A percentile compares a stretch with the other conserved stretches of the same genome.
Evolutionary conservation across 2,113 vertebrate species (phyloP).

Genomic region (Pterophyllum scalare): DNA sequence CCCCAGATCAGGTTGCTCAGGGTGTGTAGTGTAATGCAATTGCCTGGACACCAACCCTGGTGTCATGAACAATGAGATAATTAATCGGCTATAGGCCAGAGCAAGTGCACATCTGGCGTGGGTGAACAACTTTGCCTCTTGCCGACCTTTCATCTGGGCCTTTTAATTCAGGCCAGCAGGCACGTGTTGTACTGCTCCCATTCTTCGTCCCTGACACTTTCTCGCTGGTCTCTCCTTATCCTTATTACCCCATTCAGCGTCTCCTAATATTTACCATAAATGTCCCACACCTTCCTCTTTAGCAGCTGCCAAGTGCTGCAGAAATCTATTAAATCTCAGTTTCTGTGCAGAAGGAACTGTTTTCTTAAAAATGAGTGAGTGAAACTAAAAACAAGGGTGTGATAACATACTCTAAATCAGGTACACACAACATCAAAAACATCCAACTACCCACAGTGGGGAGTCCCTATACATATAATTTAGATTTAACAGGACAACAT

Average conservation of each 20-base stretch:
- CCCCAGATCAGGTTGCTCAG: slow-evolving; percentile 58
- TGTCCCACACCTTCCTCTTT: slow-evolving; percentile 14
- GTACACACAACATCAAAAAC: slow-evolving; percentile 3
- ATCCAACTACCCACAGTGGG: background rate
- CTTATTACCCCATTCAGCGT: background rate
- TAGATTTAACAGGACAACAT: background rate
- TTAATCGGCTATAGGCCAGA: slow-evolving; percentile 59
- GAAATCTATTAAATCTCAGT: slow-evolving; percentile 2
- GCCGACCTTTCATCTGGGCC: slow-evolving; percentile 49
- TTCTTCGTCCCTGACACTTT: slow-evolving; percentile 24
- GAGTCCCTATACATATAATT: background rate
- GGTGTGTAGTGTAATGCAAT: slow-evolving; percentile 65
- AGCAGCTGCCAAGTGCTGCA: background rate
- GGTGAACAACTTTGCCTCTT: slow-evolving; percentile 51
- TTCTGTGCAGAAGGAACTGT: background rate
- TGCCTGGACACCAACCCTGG: slow-evolving; percentile 60
- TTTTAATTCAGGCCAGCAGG: slow-evolving; percentile 49
- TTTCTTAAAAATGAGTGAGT: background rate
- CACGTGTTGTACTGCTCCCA: slow-evolving; percentile 47
- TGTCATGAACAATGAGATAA: slow-evolving; percentile 65
- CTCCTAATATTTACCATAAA: slow-evolving; percentile 19
- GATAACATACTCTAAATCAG: background rate
- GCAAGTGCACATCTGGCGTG: slow-evolving; percentile 68
- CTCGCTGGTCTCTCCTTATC: background rate
- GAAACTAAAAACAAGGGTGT: slow-evolving; percentile 6